Conservation (phyloP, 2,888 invertebrate species). For the Dysmachus trigonus region DNA sequence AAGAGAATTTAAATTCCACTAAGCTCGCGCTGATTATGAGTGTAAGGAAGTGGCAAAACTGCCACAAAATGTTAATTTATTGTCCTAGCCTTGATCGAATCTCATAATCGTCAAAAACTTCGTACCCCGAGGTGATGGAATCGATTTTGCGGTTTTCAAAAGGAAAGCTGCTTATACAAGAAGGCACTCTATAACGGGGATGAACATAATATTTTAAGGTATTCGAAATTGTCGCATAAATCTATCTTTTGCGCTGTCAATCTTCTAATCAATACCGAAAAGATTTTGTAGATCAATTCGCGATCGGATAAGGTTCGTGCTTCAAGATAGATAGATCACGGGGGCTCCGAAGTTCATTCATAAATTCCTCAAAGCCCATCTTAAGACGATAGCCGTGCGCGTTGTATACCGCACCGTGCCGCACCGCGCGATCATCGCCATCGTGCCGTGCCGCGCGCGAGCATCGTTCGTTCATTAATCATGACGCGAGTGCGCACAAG, state of each 20-base stretch:
- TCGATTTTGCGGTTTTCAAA: slow-evolving; percentile 26
- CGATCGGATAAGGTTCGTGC: background rate
- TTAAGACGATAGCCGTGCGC: background rate
- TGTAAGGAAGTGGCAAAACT: background rate
- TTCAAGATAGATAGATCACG: background rate
- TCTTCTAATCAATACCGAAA: background rate
- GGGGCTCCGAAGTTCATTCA: background rate
- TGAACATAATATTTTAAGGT: slow-evolving; percentile 8
- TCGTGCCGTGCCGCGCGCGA: background rate
- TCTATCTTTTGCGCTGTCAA: slow-evolving; percentile 28
- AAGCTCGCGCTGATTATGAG: background rate
- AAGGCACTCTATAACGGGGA: background rate
- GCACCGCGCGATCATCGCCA: background rate
- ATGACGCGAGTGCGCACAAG: slow-evolving; percentile 15
- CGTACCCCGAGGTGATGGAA: slow-evolving; percentile 22
- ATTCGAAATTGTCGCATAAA: slow-evolving; percentile 8
- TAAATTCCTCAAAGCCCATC: background rate
- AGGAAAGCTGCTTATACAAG: slow-evolving; percentile 8
- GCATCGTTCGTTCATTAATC: slow-evolving; percentile 29
- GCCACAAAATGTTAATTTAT: background rate
- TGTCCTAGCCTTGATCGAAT: background rate
- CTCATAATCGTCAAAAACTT: background rate
- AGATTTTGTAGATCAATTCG: slow-evolving; percentile 20
- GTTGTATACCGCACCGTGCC: background rate
- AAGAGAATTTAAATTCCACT: background rate